Percentiles rank a stretch among this genome's conserved stretches.
These are phyloP conservation scores for Antedon mediterranea DNA, from an alignment of 53 echinoderm and acorn worm species.

Conservation along the genomic window DNA sequence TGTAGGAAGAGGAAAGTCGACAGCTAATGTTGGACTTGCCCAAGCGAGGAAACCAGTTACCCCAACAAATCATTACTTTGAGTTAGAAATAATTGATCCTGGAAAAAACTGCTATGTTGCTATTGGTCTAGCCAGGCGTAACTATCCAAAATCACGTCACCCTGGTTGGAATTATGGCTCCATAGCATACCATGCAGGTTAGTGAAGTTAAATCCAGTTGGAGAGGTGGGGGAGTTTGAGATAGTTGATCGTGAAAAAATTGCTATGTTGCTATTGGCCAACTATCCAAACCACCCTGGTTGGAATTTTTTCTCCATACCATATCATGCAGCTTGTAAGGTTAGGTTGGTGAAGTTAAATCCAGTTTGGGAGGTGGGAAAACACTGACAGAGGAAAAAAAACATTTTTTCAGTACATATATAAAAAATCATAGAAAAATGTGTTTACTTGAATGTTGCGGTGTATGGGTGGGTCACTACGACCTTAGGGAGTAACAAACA, in stretches of 20 bases:
- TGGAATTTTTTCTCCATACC: constrained; percentile 95
- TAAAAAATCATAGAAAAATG: background rate
- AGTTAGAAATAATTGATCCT: constrained; percentile 87
- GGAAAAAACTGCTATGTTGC: constrained; percentile 94
- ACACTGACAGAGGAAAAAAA: background rate
- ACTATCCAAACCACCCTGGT: constrained; percentile 87
- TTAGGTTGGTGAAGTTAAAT: constrained; percentile 5
- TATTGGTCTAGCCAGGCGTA: constrained; percentile 67
- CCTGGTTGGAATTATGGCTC: constrained; percentile 96
- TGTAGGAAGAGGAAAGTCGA: constrained; percentile 65
- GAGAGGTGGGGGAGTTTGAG: constrained; percentile 61
- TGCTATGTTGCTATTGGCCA: constrained; percentile 86
- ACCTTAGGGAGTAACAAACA: too few relatives aligned
- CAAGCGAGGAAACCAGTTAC: constrained; percentile 76
- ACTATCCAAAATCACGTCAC: constrained; percentile 78
- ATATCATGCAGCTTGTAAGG: constrained; percentile 53
- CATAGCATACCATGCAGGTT: constrained; percentile 96
- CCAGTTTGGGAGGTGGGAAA: constrained; percentile 15
- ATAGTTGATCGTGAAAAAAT: constrained; percentile 92
- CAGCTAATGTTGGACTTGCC: constrained; percentile 83
- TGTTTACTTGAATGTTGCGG: background rate
- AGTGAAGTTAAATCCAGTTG: background rate
- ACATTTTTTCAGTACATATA: background rate
- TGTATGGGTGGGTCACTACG: background rate
- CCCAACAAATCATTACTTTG: constrained; percentile 92